Conservation (phyloP, 1,140 invertebrate species). For the Pseudomyrmex cubaensis region DNA sequence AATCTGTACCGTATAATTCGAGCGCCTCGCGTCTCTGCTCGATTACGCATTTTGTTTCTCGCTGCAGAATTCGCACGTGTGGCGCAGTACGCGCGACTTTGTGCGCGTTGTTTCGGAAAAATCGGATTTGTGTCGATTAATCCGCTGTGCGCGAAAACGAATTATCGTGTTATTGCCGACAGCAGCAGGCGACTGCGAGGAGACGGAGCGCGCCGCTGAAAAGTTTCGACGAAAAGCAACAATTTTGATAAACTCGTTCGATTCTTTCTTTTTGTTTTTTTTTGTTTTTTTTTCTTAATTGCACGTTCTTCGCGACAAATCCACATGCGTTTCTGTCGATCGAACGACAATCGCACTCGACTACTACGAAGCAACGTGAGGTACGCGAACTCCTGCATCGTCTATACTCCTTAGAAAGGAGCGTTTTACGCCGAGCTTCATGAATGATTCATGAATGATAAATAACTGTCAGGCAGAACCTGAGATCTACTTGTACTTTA, state of each 20-base stretch:
- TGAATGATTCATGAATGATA: conserved; percentile 53
- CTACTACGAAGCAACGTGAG: not conserved
- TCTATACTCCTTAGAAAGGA: conserved; percentile 35
- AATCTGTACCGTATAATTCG: not conserved
- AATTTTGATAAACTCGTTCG: conserved; percentile 3
- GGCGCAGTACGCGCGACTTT: conserved; percentile 62
- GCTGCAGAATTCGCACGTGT: conserved; percentile 25
- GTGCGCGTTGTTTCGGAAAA: conserved; percentile 70
- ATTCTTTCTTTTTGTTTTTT: not conserved
- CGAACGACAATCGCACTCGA: conserved; percentile 4
- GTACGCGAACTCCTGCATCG: not conserved
- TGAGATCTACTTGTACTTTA: conserved; percentile 56
- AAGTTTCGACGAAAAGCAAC: conserved; percentile 10
- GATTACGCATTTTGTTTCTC: conserved; percentile 66
- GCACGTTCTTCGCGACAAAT: not conserved
- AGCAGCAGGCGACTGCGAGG: not conserved
- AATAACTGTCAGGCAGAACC: conserved; percentile 45
- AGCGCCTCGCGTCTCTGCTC: conserved; percentile 29
- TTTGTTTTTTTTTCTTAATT: not conserved
- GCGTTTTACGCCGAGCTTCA: conserved; percentile 29
- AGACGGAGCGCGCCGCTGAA: not conserved
- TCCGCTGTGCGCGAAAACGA: conserved; percentile 62
- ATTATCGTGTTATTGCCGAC: conserved; percentile 66
- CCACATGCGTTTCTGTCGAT: not conserved
- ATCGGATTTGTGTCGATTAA: conserved; percentile 69